Evolutionary conservation across 2,888 invertebrate species (phyloP).

Genomic region (Serrognathus titanus): DNA sequence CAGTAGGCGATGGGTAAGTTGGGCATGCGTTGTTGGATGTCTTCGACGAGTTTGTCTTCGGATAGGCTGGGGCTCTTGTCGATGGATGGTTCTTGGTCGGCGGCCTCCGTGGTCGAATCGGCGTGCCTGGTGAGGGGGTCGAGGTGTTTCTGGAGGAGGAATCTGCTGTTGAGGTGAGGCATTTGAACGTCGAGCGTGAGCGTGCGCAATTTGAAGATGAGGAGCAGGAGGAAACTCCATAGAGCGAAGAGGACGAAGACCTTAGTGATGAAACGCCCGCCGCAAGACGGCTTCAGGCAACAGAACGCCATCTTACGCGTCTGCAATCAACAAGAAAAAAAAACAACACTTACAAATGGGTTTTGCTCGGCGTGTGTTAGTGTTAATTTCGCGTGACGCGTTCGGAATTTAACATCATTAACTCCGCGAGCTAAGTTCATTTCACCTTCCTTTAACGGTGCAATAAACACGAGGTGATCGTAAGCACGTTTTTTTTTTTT

Average conservation of each 20-base stretch:
- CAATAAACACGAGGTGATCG: no score
- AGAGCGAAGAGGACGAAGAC: conserved; percentile 47
- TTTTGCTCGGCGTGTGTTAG: background rate
- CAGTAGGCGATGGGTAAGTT: conserved; percentile 83
- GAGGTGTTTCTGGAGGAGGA: conserved; percentile 52
- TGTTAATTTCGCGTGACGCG: background rate
- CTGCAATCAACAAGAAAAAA: conserved; percentile 11
- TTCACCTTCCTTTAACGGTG: no score
- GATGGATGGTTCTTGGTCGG: conserved; percentile 57
- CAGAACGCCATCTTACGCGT: conserved; percentile 23
- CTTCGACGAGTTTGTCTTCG: conserved; percentile 73
- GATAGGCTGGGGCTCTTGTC: conserved; percentile 60
- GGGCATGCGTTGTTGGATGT: conserved; percentile 76
- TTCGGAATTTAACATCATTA: no score
- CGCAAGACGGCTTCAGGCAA: conserved; percentile 22
- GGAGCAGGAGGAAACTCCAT: conserved; percentile 51
- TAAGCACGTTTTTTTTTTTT: no score
- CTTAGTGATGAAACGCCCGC: conserved; percentile 49
- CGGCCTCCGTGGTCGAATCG: conserved; percentile 46
- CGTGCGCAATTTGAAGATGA: conserved; percentile 45
- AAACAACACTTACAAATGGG: background rate
- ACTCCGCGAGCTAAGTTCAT: no score
- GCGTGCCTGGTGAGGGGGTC: conserved; percentile 45
- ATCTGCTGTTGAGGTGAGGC: conserved; percentile 49
- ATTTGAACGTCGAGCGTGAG: conserved; percentile 44